Conservation (phyloP, 2,797 vertebrate genomes). For the Hyperoplus immaculatus region DNA sequence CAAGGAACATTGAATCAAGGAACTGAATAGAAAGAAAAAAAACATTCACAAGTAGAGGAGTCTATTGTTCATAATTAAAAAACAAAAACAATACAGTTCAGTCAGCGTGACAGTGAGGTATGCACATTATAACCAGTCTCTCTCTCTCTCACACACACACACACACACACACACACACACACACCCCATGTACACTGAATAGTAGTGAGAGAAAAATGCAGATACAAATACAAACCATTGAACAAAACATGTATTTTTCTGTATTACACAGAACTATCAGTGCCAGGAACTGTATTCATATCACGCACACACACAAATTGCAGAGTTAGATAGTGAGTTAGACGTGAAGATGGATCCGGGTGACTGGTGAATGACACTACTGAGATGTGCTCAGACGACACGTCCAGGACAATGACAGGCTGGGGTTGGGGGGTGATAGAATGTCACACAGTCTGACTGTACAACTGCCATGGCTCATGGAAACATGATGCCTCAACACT, state of each 20-base stretch:
- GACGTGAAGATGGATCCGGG: slow-evolving; percentile 69
- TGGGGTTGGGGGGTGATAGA: slow-evolving; percentile 40
- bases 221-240: slow-evolving; percentile 74
- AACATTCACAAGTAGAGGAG: slow-evolving; percentile 87
- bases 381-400: slow-evolving; percentile 77
- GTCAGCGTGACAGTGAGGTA: slow-evolving; percentile 65
- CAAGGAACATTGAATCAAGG: slow-evolving; percentile 87
- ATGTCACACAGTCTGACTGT: slow-evolving; percentile 74
- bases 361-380: slow-evolving; percentile 79
- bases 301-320: slow-evolving; percentile 26
- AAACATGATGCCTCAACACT: slow-evolving; percentile 60
- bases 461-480: slow-evolving; percentile 73
- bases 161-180: slow-evolving; percentile 38
- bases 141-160: slow-evolving; percentile 62
- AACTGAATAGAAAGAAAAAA: slow-evolving; percentile 78
- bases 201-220: slow-evolving; percentile 78
- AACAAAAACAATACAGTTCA: slow-evolving; percentile 77
- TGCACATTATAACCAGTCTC: slow-evolving; percentile 56
- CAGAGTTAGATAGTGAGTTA: slow-evolving; percentile 50
- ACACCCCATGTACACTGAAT: slow-evolving; percentile 77
- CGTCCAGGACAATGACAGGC: slow-evolving; percentile 66
- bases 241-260: slow-evolving; percentile 54
- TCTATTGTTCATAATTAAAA: slow-evolving; percentile 82
- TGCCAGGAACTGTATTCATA: slow-evolving; percentile 52
- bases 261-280: slow-evolving; percentile 43